These are phyloP conservation scores for Callimorpha dominula DNA, from an alignment of 2,888 invertebrate species.

Conservation along the genomic window DNA sequence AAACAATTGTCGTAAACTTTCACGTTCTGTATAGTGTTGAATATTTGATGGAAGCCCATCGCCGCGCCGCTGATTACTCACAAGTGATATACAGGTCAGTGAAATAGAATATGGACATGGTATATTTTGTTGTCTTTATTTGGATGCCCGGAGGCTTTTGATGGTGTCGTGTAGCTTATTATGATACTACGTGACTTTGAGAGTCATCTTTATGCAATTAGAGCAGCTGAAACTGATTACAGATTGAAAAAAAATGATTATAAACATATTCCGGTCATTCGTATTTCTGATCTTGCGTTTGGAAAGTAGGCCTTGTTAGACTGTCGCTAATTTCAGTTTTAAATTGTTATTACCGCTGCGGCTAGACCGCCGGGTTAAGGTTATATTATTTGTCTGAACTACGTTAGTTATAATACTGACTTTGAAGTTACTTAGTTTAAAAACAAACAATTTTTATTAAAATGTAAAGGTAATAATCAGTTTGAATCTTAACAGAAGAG, in stretches of 20 bases:
- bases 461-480: neutral
- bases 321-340: slow-evolving; percentile 26
- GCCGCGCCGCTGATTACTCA: slow-evolving; percentile 54
- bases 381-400: slow-evolving; percentile 33
- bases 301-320: slow-evolving; percentile 34
- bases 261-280: slow-evolving; percentile 13
- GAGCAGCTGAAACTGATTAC: neutral
- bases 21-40: slow-evolving; percentile 68
- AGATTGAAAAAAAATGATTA: slow-evolving; percentile 15
- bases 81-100: slow-evolving; percentile 73
- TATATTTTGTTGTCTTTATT: slow-evolving; percentile 80
- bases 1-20: slow-evolving; percentile 69
- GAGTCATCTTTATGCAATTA: slow-evolving; percentile 21
- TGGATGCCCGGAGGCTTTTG: slow-evolving; percentile 71
- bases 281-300: slow-evolving; percentile 26
- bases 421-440: neutral
- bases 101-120: slow-evolving; percentile 58
- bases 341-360: slow-evolving; percentile 42
- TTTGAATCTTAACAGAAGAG: neutral
- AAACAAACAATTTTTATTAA: neutral
- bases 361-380: slow-evolving; percentile 39
- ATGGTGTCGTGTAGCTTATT: slow-evolving; percentile 72
- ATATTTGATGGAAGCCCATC: slow-evolving; percentile 69
- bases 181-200: slow-evolving; percentile 37
- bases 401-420: slow-evolving; percentile 20